Percentiles rank a stretch among this genome's conserved stretches.
phyloP scores from a whole-genome alignment of 2,888 invertebrate genomes.

The Venusia cambrica region DNA sequence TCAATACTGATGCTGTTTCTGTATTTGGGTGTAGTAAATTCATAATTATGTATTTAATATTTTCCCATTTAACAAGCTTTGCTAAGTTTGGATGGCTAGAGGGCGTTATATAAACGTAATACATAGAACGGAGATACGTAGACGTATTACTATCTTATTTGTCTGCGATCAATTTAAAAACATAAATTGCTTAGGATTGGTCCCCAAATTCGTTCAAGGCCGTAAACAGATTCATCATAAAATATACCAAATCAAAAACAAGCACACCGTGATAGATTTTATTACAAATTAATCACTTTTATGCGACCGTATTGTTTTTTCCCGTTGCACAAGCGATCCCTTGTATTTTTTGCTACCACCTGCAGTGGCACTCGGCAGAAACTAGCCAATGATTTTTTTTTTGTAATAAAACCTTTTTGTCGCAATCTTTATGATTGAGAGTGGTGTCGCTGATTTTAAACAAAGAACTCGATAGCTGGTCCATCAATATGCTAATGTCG shows the following conservation, averaged over 20 bases:
- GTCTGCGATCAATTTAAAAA: too few relatives aligned
- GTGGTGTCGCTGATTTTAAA: slow-evolving; percentile 77
- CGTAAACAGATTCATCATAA: slow-evolving; percentile 13
- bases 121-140: too few relatives aligned
- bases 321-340: slow-evolving; percentile 27
- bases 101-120: too few relatives aligned
- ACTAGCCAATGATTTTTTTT: slow-evolving; percentile 60
- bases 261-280: slow-evolving; percentile 17
- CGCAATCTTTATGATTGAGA: slow-evolving; percentile 73
- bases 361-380: slow-evolving; percentile 58
- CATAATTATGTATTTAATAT: too few relatives aligned
- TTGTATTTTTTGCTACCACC: slow-evolving; percentile 57
- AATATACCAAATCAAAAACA: slow-evolving; percentile 8
- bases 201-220: background rate
- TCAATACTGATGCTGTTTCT: too few relatives aligned
- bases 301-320: slow-evolving; percentile 30
- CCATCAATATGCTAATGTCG: slow-evolving; percentile 78
- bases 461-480: slow-evolving; percentile 71
- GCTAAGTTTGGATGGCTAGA: too few relatives aligned
- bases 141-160: too few relatives aligned
- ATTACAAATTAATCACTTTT: slow-evolving; percentile 27
- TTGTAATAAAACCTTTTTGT: slow-evolving; percentile 61
- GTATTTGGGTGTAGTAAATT: too few relatives aligned
- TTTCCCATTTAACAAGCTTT: too few relatives aligned
- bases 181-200: background rate